Conservation (phyloP, 2,888 invertebrate genomes). For the Chymomyza caudatula region DNA sequence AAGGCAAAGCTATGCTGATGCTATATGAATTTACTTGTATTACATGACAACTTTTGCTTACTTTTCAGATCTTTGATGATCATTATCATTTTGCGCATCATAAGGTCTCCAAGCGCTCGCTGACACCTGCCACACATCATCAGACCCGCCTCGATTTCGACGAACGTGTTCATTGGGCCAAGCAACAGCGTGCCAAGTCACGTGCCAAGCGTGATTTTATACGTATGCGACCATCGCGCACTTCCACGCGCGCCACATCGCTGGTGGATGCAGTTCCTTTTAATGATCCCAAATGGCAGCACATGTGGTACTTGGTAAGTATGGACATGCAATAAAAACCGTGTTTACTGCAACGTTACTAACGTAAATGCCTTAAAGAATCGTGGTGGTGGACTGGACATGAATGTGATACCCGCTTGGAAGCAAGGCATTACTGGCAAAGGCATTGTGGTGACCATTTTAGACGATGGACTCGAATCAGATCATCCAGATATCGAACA, state of each 20-base stretch:
- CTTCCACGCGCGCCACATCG: slow-evolving; percentile 65
- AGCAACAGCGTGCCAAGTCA: slow-evolving; percentile 88
- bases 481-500: slow-evolving; percentile 94
- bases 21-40: not conserved
- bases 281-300: slow-evolving; percentile 94
- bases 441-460: slow-evolving; percentile 96
- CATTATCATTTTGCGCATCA: slow-evolving; percentile 92
- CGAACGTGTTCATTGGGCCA: slow-evolving; percentile 88
- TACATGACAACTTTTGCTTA: slow-evolving; percentile 23
- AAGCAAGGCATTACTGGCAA: slow-evolving; percentile 94
- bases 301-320: slow-evolving; percentile 99
- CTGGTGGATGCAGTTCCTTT: slow-evolving; percentile 78
- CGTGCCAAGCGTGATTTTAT: slow-evolving; percentile 89
- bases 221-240: slow-evolving; percentile 78
- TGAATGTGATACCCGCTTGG: slow-evolving; percentile 99
- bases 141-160: slow-evolving; percentile 86
- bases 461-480: slow-evolving; percentile 97
- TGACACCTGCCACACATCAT: slow-evolving; percentile 84
- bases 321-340: no score
- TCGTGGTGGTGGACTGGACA: slow-evolving; percentile 93
- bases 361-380: slow-evolving; percentile 79
- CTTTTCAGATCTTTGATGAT: slow-evolving; percentile 90
- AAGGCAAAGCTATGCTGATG: not conserved
- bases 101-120: slow-evolving; percentile 87
- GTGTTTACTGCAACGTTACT: not conserved